phyloP scores from a whole-genome alignment of 2,888 invertebrate genomes.

The Thyatira batis region DNA sequence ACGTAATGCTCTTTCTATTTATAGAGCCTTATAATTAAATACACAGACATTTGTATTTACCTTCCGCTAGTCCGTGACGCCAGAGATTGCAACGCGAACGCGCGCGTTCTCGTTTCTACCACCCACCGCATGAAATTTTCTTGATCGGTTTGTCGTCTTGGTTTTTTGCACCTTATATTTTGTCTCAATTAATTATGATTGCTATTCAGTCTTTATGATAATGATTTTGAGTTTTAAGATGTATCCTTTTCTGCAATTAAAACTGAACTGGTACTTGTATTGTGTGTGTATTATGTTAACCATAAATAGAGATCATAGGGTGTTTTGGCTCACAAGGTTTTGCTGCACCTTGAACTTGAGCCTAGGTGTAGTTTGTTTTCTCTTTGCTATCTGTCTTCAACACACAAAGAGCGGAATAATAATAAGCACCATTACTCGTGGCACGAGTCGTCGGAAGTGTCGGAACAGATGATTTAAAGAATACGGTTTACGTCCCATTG shows the following conservation, averaged over 20 bases:
- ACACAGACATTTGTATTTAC: conserved; percentile 68
- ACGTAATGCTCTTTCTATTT: conserved; percentile 77
- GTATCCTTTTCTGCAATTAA: no score
- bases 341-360: not conserved
- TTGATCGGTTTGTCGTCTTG: not conserved
- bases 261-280: no score
- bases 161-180: no score
- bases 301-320: no score
- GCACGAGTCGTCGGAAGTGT: conserved; percentile 56
- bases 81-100: conserved; percentile 39
- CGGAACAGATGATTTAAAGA: conserved; percentile 72
- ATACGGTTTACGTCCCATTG: conserved; percentile 78
- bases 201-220: no score
- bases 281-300: no score
- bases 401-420: not conserved
- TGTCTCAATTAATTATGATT: no score
- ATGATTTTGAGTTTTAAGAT: not conserved
- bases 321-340: not conserved
- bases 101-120: conserved; percentile 32
- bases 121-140: conserved; percentile 19
- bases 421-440: conserved; percentile 34
- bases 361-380: not conserved
- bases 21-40: conserved; percentile 76
- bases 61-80: conserved; percentile 56
- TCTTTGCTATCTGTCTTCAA: not conserved